Percentiles rank a stretch among this genome's conserved stretches.
phyloP scores from a whole-genome alignment of 2,797 vertebrate genomes.

The Schizothorax lantsangensis region DNA sequence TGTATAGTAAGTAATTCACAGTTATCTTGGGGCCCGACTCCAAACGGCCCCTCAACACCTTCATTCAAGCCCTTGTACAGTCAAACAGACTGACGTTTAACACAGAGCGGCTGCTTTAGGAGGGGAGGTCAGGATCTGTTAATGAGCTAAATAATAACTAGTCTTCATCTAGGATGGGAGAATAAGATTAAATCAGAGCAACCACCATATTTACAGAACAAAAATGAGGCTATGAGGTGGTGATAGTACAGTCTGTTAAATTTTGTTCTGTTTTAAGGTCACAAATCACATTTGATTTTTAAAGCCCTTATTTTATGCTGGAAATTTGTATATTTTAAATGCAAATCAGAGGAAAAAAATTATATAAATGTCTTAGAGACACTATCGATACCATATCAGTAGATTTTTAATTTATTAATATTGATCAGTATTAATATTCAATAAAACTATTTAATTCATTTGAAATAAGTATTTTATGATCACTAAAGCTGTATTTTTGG shows the following conservation, averaged over 20 bases:
- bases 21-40: slow-evolving; percentile 53
- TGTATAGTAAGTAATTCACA: slow-evolving; percentile 53
- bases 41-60: slow-evolving; percentile 43
- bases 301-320: not conserved
- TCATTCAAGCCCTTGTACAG: slow-evolving; percentile 46
- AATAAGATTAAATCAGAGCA: not conserved
- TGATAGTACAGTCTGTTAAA: slow-evolving; percentile 17
- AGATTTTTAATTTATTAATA: not conserved
- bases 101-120: not conserved
- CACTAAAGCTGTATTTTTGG: not conserved
- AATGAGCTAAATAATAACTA: not conserved
- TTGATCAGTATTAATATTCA: not conserved
- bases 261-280: not conserved
- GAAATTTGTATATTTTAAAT: not conserved
- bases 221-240: not conserved
- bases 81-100: slow-evolving; percentile 25
- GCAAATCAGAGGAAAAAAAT: not conserved
- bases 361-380: not conserved
- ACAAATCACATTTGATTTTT: not conserved
- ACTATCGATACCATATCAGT: not conserved
- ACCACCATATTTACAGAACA: not conserved
- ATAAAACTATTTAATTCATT: not conserved
- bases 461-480: not conserved
- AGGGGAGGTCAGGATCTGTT: not conserved
- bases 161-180: not conserved